Conservation (phyloP, 2,888 invertebrate species). For the Dysmachus trigonus region DNA sequence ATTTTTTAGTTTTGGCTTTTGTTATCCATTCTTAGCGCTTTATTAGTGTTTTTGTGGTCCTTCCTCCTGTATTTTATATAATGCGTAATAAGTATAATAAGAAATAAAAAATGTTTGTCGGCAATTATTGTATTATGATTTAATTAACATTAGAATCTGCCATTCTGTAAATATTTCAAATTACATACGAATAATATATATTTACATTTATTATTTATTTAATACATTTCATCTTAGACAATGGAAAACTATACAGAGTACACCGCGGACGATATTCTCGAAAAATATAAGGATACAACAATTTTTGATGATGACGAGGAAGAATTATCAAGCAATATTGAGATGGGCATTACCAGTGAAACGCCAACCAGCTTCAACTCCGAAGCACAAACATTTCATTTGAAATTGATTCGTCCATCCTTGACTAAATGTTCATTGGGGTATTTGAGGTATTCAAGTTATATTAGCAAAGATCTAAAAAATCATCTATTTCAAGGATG, state of each 20-base stretch:
- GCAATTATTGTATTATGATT: too few relatives aligned
- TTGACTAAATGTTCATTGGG: constrained; percentile 42
- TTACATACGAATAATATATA: too few relatives aligned
- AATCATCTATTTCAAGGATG: background rate
- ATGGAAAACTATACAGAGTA: too few relatives aligned
- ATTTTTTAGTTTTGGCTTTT: background rate
- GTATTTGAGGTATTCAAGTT: constrained; percentile 45
- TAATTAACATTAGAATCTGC: too few relatives aligned
- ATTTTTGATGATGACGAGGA: background rate
- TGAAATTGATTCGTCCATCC: constrained; percentile 51
- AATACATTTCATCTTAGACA: too few relatives aligned
- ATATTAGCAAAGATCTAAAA: background rate
- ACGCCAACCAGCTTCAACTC: constrained; percentile 56
- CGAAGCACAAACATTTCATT: constrained; percentile 56
- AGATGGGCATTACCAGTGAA: constrained; percentile 52
- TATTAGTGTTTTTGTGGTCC: background rate
- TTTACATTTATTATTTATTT: too few relatives aligned
- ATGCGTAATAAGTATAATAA: too few relatives aligned
- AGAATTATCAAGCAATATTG: background rate
- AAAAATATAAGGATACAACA: background rate
- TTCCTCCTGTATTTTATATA: background rate
- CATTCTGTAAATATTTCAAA: too few relatives aligned
- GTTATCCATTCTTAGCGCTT: background rate
- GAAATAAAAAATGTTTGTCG: background rate
- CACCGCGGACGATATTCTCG: background rate